A percentile compares a stretch with the other conserved stretches of the same genome.
Conservation (phyloP, 2,113 vertebrate species). For the Hydropotes inermis region DNA sequence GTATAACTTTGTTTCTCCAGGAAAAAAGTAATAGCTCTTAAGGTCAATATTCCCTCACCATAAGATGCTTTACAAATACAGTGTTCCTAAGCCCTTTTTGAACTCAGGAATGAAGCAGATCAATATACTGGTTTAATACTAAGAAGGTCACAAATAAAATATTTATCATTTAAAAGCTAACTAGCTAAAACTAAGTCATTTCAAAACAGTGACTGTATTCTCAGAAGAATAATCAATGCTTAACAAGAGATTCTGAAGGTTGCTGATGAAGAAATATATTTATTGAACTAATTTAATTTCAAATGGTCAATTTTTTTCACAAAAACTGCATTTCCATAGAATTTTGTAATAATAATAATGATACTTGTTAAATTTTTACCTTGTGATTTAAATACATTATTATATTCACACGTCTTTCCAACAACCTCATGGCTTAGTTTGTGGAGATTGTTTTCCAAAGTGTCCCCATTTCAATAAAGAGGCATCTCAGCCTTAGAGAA, state of each 20-base stretch:
- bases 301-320: background rate
- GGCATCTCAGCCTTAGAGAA: background rate
- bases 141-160: slow-evolving; percentile 15
- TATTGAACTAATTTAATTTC: background rate
- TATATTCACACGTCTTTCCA: background rate
- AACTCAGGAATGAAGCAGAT: slow-evolving; percentile 20
- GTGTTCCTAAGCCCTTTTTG: background rate
- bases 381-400: background rate
- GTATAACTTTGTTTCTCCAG: background rate
- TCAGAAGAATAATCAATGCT: background rate
- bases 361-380: background rate
- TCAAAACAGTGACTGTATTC: background rate
- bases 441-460: background rate
- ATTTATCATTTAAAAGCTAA: slow-evolving; percentile 25
- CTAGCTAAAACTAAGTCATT: background rate
- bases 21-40: background rate
- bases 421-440: background rate
- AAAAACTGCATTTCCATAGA: background rate
- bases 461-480: background rate
- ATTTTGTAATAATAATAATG: background rate
- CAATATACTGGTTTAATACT: background rate
- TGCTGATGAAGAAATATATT: background rate
- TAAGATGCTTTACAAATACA: background rate
- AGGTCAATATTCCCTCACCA: background rate
- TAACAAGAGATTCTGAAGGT: background rate